Conservation (phyloP, 2,797 vertebrate species). For the Nasua narica region DNA sequence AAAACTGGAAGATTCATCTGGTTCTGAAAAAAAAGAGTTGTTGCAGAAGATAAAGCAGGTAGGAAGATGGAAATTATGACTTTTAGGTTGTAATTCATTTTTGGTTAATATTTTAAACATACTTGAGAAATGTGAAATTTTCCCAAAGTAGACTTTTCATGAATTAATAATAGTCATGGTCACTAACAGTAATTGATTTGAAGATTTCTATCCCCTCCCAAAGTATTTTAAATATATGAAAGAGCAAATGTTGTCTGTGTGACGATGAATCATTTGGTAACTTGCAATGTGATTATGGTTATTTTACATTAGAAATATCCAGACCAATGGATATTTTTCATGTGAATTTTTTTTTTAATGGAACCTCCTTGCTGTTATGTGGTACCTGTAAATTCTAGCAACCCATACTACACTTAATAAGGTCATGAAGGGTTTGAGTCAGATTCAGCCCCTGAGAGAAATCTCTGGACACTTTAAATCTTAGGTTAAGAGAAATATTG, state of each 20-base stretch:
- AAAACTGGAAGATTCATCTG: background rate
- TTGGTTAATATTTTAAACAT: conserved; percentile 28
- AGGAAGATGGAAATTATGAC: conserved; percentile 42
- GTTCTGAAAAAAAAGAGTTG: conserved; percentile 39
- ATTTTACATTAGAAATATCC: background rate
- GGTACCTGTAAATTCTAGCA: background rate
- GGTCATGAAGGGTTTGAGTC: background rate
- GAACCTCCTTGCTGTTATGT: background rate
- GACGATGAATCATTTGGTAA: background rate
- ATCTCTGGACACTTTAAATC: background rate
- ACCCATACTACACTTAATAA: background rate
- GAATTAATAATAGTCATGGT: background rate
- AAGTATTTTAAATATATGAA: background rate
- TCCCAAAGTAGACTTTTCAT: conserved; percentile 10
- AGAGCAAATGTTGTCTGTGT: background rate
- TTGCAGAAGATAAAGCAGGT: conserved; percentile 67
- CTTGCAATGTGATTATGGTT: background rate
- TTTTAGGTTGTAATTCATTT: conserved; percentile 16
- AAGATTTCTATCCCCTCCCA: background rate
- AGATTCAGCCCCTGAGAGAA: background rate
- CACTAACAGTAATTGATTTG: background rate
- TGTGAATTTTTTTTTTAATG: conserved; percentile 23
- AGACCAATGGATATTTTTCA: background rate
- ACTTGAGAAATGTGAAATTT: background rate
- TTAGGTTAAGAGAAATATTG: no score